phyloP scores from a whole-genome alignment of 2,888 invertebrate species.

The Pseudolycoriella hygida region DNA sequence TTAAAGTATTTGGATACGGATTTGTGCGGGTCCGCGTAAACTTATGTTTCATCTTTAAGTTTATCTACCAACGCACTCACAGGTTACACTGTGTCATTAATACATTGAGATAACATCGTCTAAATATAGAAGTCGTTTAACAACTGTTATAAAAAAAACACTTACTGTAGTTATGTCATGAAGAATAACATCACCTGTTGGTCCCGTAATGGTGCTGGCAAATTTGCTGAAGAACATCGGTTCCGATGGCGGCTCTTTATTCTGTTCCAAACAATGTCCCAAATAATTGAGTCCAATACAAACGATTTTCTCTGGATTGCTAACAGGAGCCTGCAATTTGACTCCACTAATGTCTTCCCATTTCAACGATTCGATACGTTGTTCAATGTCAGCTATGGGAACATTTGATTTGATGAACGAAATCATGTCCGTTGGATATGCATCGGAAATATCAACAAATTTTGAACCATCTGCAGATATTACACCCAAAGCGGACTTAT shows the following conservation, averaged over 20 bases:
- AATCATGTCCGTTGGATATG: slow-evolving; percentile 29
- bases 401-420: slow-evolving; percentile 27
- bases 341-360: slow-evolving; percentile 12
- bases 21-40: too few species aligned
- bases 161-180: slow-evolving; percentile 43
- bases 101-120: too few species aligned
- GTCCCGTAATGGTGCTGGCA: slow-evolving; percentile 57
- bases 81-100: too few species aligned
- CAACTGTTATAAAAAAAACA: neutral
- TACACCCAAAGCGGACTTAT: slow-evolving; percentile 47
- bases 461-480: slow-evolving; percentile 44
- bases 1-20: too few species aligned
- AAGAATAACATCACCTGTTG: slow-evolving; percentile 44
- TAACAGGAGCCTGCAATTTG: slow-evolving; percentile 45
- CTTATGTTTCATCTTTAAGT: too few species aligned
- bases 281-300: slow-evolving; percentile 74
- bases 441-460: slow-evolving; percentile 38
- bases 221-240: slow-evolving; percentile 84
- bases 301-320: slow-evolving; percentile 64
- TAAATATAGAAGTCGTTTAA: too few species aligned
- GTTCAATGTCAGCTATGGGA: slow-evolving; percentile 21
- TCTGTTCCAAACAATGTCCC: slow-evolving; percentile 74
- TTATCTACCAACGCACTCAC: too few species aligned
- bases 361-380: neutral
- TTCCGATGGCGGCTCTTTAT: slow-evolving; percentile 46